Conservation (phyloP, 2,888 invertebrate genomes). For the Leucophenga montana region DNA sequence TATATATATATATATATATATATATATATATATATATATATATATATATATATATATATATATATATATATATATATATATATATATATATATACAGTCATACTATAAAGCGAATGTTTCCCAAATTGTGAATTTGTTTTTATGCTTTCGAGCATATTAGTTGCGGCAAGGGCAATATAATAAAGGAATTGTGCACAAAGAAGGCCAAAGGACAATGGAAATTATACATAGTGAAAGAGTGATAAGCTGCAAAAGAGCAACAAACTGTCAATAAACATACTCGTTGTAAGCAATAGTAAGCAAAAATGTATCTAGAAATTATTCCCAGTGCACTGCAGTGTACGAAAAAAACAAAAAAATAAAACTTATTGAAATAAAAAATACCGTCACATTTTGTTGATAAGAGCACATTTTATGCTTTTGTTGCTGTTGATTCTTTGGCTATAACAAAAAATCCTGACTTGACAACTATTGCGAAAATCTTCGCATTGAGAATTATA, state of each 20-base stretch:
- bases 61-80: too few species aligned
- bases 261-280: constrained; percentile 5
- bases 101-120: constrained; percentile 23
- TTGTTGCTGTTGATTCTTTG: not conserved
- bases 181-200: not conserved
- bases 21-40: too few species aligned
- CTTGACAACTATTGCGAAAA: constrained; percentile 65
- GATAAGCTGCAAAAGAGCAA: not conserved
- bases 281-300: not conserved
- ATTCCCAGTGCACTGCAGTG: not conserved
- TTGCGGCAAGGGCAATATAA: not conserved
- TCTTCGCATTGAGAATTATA: constrained; percentile 56
- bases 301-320: too few species aligned
- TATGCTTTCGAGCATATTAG: constrained; percentile 8
- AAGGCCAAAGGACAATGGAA: not conserved
- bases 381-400: not conserved
- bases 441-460: constrained; percentile 57
- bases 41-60: too few species aligned
- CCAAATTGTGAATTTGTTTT: constrained; percentile 27
- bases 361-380: too few species aligned
- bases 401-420: constrained; percentile 36
- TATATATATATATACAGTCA: too few species aligned
- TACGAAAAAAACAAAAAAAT: not conserved
- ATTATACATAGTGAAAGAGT: not conserved
- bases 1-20: too few species aligned